phyloP scores from a whole-genome alignment of 2,888 invertebrate species.

The Melanostoma scalare region DNA sequence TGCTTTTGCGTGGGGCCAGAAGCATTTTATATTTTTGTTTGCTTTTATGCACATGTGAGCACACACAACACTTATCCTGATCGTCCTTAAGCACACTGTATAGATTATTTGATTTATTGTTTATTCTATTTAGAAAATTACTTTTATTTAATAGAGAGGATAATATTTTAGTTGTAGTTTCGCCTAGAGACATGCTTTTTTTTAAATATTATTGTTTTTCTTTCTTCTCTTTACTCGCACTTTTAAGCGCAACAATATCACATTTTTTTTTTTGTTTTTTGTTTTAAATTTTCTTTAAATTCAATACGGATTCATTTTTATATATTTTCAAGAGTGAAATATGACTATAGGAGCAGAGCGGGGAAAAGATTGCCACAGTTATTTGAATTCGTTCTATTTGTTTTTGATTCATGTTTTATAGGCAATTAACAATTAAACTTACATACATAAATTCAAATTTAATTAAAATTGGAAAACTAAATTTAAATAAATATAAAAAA shows the following conservation, averaged over 20 bases:
- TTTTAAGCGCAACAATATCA: constrained; percentile 58
- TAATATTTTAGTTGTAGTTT: constrained; percentile 30
- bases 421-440: constrained; percentile 54
- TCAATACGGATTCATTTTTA: constrained; percentile 35
- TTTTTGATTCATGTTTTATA: constrained; percentile 22
- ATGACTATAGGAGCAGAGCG: constrained; percentile 42
- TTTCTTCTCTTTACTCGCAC: constrained; percentile 20
- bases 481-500: constrained; percentile 48
- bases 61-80: constrained; percentile 65
- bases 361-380: neutral
- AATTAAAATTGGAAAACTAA: constrained; percentile 44
- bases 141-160: constrained; percentile 47
- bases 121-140: constrained; percentile 35
- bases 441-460: constrained; percentile 31
- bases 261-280: constrained; percentile 59
- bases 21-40: constrained; percentile 9
- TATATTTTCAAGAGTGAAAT: constrained; percentile 41
- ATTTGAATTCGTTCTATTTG: constrained; percentile 31
- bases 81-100: constrained; percentile 69
- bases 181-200: constrained; percentile 42
- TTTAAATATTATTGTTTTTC: constrained; percentile 54
- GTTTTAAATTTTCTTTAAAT: constrained; percentile 61
- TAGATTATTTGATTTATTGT: constrained; percentile 44
- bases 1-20: constrained; percentile 34
- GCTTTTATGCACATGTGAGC: constrained; percentile 24